These are phyloP conservation scores for Cryptotermes secundus DNA, from an alignment of 1,140 invertebrate species.

Conservation along the genomic window DNA sequence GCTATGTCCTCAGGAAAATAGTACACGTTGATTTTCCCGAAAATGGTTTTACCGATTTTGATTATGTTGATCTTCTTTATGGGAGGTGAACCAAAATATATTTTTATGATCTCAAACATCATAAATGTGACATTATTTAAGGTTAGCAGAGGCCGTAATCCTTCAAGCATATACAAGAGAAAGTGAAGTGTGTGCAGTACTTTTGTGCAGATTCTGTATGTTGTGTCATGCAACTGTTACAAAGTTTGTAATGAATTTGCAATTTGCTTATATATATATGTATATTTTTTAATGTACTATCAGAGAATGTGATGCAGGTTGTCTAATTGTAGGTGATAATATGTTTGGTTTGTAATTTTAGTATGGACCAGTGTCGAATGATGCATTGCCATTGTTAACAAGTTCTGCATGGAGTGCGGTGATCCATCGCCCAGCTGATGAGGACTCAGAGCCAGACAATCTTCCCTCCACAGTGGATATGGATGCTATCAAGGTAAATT, in stretches of 20 bases:
- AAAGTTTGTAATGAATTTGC: not conserved
- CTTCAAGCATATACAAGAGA: no score
- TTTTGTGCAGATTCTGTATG: no score
- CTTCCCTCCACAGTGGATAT: conserved; percentile 65
- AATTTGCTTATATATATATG: no score
- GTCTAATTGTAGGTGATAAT: not conserved
- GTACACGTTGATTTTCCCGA: no score
- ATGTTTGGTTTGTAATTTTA: not conserved
- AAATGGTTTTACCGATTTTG: no score
- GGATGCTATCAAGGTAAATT: conserved; percentile 56
- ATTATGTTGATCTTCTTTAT: no score
- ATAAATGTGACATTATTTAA: no score
- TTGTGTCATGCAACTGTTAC: not conserved
- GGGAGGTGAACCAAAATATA: no score
- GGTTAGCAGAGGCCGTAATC: no score
- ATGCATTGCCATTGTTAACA: conserved; percentile 37
- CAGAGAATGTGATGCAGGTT: not conserved
- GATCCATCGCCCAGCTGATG: conserved; percentile 59
- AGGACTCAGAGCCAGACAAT: conserved; percentile 59
- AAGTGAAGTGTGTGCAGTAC: no score
- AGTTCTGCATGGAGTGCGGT: conserved; percentile 59
- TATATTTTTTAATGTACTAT: not conserved
- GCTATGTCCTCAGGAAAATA: no score
- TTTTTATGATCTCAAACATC: no score
- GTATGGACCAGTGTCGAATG: conserved; percentile 22